Conservation (phyloP, 1,140 invertebrate genomes). For the Chlorops oryzae region DNA sequence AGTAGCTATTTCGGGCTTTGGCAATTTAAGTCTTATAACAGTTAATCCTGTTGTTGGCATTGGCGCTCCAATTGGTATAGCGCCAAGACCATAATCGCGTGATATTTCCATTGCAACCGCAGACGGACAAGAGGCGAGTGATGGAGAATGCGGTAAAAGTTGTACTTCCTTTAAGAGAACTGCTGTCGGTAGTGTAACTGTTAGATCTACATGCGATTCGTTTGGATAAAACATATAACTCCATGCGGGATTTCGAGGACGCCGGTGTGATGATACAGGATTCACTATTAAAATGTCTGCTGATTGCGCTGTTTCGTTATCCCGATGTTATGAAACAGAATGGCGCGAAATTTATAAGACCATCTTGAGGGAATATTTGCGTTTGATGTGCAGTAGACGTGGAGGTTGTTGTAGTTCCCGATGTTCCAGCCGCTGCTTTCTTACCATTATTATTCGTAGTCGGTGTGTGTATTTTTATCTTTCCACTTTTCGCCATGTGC, state of each 20-base stretch:
- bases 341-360: slow-evolving; percentile 83
- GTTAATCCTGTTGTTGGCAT: slow-evolving; percentile 77
- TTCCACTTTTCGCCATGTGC: slow-evolving; percentile 53
- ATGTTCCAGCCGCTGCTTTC: too few relatives aligned
- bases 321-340: slow-evolving; percentile 72
- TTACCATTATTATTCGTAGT: slow-evolving; percentile 25
- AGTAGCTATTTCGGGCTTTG: slow-evolving; percentile 72
- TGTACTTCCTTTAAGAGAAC: slow-evolving; percentile 84
- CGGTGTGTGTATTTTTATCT: slow-evolving; percentile 31
- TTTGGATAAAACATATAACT: slow-evolving; percentile 90
- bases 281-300: slow-evolving; percentile 78
- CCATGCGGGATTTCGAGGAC: slow-evolving; percentile 81
- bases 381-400: slow-evolving; percentile 18
- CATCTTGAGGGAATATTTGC: slow-evolving; percentile 52
- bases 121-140: slow-evolving; percentile 81
- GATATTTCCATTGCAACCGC: slow-evolving; percentile 78
- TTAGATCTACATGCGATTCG: slow-evolving; percentile 80
- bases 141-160: slow-evolving; percentile 77
- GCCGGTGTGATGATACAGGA: slow-evolving; percentile 67
- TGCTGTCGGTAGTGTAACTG: slow-evolving; percentile 81
- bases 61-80: slow-evolving; percentile 56
- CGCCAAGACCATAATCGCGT: slow-evolving; percentile 54
- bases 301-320: slow-evolving; percentile 78
- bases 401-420: too few relatives aligned
- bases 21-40: slow-evolving; percentile 74